Evolutionary conservation across 92 coral and sea anemone genomes (phyloP).

Genomic region (Hydrozoanthus gracilis): DNA sequence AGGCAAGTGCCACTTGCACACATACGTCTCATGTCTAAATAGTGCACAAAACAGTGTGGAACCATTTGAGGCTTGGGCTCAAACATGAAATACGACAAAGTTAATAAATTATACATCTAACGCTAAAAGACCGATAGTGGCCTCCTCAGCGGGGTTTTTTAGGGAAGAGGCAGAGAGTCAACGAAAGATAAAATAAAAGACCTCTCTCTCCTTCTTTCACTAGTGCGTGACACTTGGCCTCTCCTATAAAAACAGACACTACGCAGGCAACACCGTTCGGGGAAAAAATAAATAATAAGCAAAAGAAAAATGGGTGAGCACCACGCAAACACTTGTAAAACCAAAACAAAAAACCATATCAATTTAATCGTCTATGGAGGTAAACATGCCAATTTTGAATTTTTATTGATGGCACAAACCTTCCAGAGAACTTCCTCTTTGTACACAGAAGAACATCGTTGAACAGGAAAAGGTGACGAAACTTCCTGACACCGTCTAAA

Average conservation of each 20-base stretch:
- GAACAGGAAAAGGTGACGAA: slow-evolving; percentile 92
- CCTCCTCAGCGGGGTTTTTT: not conserved
- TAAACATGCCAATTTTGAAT: not conserved
- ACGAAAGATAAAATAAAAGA: not conserved
- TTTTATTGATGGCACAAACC: slow-evolving; percentile 54
- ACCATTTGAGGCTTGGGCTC: not conserved
- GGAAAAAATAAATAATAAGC: not conserved
- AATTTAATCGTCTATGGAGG: not conserved
- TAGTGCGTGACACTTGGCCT: not conserved
- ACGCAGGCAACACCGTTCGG: slow-evolving; percentile 1
- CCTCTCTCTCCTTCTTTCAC: not conserved
- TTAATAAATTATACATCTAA: not conserved
- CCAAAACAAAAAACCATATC: not conserved
- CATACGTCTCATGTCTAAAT: slow-evolving; percentile 88
- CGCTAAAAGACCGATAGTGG: not conserved
- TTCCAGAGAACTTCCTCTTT: slow-evolving; percentile 86
- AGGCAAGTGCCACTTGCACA: slow-evolving; percentile 90
- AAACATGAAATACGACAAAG: not conserved
- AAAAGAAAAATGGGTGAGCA: not conserved
- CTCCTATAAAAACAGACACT: not conserved
- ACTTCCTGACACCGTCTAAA: slow-evolving; percentile 94
- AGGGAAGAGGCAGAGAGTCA: not conserved
- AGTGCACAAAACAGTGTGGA: not conserved
- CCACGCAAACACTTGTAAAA: not conserved
- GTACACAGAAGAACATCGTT: slow-evolving; percentile 88